Conservation (phyloP, 2,113 vertebrate species). For the Chionomys nivalis region DNA sequence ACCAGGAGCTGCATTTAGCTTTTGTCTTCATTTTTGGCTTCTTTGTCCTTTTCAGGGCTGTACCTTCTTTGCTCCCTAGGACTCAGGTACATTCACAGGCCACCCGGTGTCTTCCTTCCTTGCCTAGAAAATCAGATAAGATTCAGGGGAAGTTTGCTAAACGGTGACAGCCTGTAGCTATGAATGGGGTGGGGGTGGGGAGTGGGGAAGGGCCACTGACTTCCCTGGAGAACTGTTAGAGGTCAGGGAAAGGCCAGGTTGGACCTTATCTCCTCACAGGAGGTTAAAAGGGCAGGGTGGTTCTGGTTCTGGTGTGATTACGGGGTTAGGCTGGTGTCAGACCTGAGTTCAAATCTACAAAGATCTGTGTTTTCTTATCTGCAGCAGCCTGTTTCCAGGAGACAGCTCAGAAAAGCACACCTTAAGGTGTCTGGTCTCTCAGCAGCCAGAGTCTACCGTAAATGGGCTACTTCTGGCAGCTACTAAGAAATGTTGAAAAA, state of each 20-base stretch:
- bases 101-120: neutral
- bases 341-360: neutral
- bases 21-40: conserved; percentile 27
- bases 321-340: neutral
- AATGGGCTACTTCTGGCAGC: neutral
- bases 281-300: neutral
- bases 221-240: neutral
- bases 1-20: neutral
- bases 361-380: neutral
- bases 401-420: neutral
- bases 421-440: neutral
- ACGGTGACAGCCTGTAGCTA: neutral
- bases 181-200: neutral
- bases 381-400: neutral
- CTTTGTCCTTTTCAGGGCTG: neutral
- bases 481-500: neutral
- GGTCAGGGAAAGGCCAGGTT: neutral
- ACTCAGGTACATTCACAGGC: accelerated
- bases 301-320: neutral
- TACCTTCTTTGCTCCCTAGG: neutral
- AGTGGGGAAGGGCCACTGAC: neutral
- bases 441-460: neutral
- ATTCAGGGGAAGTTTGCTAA: neutral
- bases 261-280: neutral
- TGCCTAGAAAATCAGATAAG: neutral